Evolutionary conservation across 2,888 invertebrate genomes (phyloP).

Genomic region (Cyaniris semiargus): DNA sequence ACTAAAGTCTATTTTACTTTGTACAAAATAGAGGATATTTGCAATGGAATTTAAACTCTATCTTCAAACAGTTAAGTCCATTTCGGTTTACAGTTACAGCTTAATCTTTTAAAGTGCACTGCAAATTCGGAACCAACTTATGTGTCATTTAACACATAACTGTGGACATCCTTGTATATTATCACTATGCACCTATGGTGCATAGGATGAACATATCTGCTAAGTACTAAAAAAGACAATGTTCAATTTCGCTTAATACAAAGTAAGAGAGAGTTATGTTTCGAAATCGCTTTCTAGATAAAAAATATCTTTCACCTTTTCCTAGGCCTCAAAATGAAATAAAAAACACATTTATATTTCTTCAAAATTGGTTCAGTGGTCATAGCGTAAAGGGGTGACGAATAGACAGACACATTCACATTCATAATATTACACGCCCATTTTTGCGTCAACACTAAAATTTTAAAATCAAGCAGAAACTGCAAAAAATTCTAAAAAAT

Average conservation of each 20-base stretch:
- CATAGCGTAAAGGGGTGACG: too few species aligned
- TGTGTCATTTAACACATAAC: constrained; percentile 7
- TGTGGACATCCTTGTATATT: neutral
- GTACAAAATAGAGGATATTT: neutral
- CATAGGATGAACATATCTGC: too few species aligned
- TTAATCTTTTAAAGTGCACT: constrained; percentile 19
- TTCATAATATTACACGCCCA: too few species aligned
- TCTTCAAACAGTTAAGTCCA: neutral
- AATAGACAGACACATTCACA: too few species aligned
- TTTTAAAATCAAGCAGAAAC: neutral
- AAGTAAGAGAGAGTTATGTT: too few species aligned
- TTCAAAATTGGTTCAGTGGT: too few species aligned
- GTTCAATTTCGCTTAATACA: too few species aligned
- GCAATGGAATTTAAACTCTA: constrained; percentile 15
- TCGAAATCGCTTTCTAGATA: too few species aligned
- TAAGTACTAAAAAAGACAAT: too few species aligned
- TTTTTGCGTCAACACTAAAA: too few species aligned
- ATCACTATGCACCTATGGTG: neutral
- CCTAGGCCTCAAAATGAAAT: neutral
- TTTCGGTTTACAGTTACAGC: neutral
- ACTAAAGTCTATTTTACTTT: neutral
- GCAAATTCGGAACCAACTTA: constrained; percentile 5
- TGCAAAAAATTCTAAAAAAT: neutral
- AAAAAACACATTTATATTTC: neutral
- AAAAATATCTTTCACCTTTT: too few species aligned